phyloP scores from a whole-genome alignment of 2,888 invertebrate genomes.

The Graphium colonna region DNA sequence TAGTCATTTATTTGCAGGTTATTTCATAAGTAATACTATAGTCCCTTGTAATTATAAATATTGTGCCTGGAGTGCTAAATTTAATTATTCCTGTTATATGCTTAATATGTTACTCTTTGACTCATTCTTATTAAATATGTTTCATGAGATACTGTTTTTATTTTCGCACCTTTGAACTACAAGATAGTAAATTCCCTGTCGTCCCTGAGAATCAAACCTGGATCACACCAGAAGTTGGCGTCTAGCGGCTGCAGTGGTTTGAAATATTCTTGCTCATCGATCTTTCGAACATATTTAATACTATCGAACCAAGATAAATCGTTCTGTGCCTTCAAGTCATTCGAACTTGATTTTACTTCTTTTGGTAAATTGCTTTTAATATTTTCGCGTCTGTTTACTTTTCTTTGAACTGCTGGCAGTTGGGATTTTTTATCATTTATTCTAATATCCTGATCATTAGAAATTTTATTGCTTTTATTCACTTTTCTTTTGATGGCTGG shows the following conservation, averaged over 20 bases:
- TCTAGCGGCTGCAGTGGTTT: not conserved
- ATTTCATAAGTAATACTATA: not conserved
- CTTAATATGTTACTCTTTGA: constrained; percentile 9
- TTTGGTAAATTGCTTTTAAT: not conserved
- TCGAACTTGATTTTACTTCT: not conserved
- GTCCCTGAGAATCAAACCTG: not conserved
- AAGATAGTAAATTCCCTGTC: not conserved
- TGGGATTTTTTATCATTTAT: too few species aligned
- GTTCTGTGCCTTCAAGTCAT: not conserved
- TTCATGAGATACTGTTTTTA: not conserved
- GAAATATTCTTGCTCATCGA: constrained; percentile 14
- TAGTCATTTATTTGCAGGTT: not conserved
- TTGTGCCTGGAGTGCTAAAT: not conserved
- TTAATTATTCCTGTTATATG: constrained; percentile 2
- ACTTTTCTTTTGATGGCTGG: not conserved
- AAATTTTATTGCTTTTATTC: not conserved
- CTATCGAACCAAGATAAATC: constrained; percentile 17
- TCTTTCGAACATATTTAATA: constrained; percentile 13
- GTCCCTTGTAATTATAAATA: not conserved
- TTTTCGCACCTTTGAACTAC: not conserved
- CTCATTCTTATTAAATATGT: constrained; percentile 1
- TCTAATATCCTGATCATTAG: not conserved
- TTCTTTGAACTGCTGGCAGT: too few species aligned
- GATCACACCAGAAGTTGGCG: constrained; percentile 4
- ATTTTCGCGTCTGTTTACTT: not conserved